Percentiles rank a stretch among this genome's conserved stretches.
These are phyloP conservation scores for Rutilus rutilus DNA, from an alignment of 2,113 vertebrate species.

Conservation along the genomic window DNA sequence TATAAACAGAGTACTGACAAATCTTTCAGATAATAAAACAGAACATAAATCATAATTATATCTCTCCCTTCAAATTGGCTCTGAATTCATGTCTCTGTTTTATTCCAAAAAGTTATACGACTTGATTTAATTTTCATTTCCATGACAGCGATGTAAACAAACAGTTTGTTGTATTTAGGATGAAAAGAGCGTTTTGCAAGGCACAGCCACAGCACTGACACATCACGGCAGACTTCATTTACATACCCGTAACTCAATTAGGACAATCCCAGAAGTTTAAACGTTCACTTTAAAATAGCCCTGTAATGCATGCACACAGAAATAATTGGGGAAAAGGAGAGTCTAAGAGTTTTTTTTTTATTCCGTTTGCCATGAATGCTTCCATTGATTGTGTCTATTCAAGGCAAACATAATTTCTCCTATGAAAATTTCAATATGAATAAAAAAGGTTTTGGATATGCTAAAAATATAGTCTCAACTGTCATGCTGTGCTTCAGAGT, in stretches of 20 bases:
- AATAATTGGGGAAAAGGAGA: conserved; percentile 4
- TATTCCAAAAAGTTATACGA: conserved; percentile 3
- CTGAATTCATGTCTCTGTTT: background rate
- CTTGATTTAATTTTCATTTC: conserved; percentile 16
- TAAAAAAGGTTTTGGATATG: conserved; percentile 46
- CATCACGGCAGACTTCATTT: conserved; percentile 21
- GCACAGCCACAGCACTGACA: background rate
- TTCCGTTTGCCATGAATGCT: conserved; percentile 36
- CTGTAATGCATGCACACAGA: background rate
- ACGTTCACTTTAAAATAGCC: background rate
- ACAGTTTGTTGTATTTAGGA: background rate
- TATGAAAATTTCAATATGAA: conserved; percentile 44
- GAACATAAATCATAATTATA: conserved; percentile 35
- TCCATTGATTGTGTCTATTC: conserved; percentile 48
- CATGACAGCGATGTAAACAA: conserved; percentile 40
- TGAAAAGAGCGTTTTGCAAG: conserved; percentile 5
- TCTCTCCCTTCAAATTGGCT: conserved; percentile 8
- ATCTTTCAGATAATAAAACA: conserved; percentile 27
- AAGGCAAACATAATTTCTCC: conserved; percentile 47
- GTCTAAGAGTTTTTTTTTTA: background rate
- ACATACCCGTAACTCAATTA: conserved; percentile 23
- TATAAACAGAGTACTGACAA: background rate
- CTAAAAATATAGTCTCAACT: conserved; percentile 47
- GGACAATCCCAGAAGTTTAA: background rate
- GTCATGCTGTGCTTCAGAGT: conserved; percentile 55